Percentiles rank a stretch among this genome's conserved stretches.
These are phyloP conservation scores for Dendrophyllia cribrosa DNA, from an alignment of 64 coral and sea anemone genomes.

Conservation along the genomic window DNA sequence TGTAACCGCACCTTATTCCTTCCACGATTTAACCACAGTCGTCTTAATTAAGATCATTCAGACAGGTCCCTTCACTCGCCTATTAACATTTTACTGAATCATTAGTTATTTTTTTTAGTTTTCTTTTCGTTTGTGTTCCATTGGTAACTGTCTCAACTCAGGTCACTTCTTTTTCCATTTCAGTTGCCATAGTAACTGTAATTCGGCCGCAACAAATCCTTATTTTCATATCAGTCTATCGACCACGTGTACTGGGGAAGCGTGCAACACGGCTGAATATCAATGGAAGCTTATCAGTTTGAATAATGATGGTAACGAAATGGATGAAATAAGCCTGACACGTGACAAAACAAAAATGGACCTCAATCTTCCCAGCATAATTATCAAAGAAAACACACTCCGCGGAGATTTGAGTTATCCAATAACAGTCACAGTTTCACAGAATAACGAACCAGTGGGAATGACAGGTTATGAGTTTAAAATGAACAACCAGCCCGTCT, in stretches of 20 bases:
- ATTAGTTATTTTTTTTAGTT: too few relatives aligned
- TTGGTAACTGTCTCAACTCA: too few relatives aligned
- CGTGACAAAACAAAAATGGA: conserved; percentile 5
- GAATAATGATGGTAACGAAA: not conserved
- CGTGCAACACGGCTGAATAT: not conserved
- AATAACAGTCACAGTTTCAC: conserved; percentile 26
- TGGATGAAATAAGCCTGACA: not conserved
- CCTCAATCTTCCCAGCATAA: conserved; percentile 53
- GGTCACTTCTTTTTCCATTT: too few relatives aligned
- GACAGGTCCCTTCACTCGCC: too few relatives aligned
- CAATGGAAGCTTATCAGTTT: not conserved
- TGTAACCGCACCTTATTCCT: too few relatives aligned
- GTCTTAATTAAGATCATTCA: too few relatives aligned
- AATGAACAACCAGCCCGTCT: conserved; percentile 58
- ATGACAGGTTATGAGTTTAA: conserved; percentile 58
- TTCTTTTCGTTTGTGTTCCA: too few relatives aligned
- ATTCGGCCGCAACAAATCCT: too few relatives aligned
- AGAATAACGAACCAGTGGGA: conserved; percentile 17
- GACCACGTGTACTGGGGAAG: not conserved
- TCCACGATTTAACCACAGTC: too few relatives aligned
- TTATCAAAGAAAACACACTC: conserved; percentile 42
- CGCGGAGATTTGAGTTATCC: conserved; percentile 7
- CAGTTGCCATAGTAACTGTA: too few relatives aligned
- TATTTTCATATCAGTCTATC: not conserved
- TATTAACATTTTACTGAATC: too few relatives aligned